Evolutionary conservation across 2,113 vertebrate genomes (phyloP).

Genomic region (Pagrus major): DNA sequence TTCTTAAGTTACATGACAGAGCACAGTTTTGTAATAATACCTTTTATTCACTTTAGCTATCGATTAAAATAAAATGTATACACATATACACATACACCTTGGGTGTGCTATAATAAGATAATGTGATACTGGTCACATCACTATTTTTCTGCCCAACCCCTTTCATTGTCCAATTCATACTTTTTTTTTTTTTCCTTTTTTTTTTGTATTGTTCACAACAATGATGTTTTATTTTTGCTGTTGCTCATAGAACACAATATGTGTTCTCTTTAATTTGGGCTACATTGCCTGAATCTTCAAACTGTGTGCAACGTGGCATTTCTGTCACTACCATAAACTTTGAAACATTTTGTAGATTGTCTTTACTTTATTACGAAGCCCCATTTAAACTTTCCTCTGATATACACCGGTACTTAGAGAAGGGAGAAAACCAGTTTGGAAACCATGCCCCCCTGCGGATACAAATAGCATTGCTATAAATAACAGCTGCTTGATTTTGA

Average conservation of each 20-base stretch:
- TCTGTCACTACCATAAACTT: too few species aligned
- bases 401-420: neutral
- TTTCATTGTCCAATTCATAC: too few species aligned
- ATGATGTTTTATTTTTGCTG: neutral
- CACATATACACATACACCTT: too few species aligned
- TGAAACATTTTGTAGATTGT: neutral
- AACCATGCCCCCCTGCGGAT: conserved; percentile 72
- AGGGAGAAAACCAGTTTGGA: conserved; percentile 21
- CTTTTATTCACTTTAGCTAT: neutral
- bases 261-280: neutral
- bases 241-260: neutral
- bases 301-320: neutral
- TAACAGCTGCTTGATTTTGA: neutral
- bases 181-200: too few species aligned
- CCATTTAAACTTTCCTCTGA: neutral
- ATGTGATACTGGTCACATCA: neutral
- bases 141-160: neutral
- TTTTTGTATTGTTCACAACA: neutral
- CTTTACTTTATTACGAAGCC: neutral
- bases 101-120: neutral
- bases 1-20: neutral
- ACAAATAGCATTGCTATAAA: conserved; percentile 31
- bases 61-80: too few species aligned
- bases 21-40: neutral
- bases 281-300: neutral